Percentiles rank a stretch among this genome's conserved stretches.
These are phyloP conservation scores for Parnassius apollo DNA, from an alignment of 2,888 invertebrate species.

Conservation along the genomic window DNA sequence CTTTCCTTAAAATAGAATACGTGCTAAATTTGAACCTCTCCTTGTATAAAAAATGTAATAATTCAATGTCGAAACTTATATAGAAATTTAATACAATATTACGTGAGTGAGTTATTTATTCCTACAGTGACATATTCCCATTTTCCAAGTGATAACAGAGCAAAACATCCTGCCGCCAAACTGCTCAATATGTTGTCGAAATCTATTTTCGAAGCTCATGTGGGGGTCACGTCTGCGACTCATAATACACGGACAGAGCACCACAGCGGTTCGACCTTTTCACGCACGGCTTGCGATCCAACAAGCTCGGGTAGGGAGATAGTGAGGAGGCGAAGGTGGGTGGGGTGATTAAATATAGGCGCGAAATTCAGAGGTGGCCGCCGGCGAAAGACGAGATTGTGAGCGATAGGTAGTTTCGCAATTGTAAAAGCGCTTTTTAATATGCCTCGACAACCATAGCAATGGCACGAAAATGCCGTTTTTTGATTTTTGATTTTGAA, in stretches of 20 bases:
- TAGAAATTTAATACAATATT: too few relatives aligned
- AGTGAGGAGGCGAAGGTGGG: slow-evolving; percentile 13
- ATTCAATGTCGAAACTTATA: too few relatives aligned
- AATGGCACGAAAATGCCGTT: slow-evolving; percentile 1
- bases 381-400: slow-evolving; percentile 30
- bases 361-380: slow-evolving; percentile 34
- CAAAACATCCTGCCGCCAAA: slow-evolving; percentile 24
- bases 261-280: slow-evolving; percentile 50
- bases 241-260: slow-evolving; percentile 19
- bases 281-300: slow-evolving; percentile 56
- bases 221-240: slow-evolving; percentile 24
- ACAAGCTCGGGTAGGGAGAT: slow-evolving; percentile 41
- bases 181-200: slow-evolving; percentile 33
- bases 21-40: too few relatives aligned
- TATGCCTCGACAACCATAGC: slow-evolving; percentile 9
- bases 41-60: too few relatives aligned
- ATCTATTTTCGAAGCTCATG: slow-evolving; percentile 34
- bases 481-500: slow-evolving; percentile 1
- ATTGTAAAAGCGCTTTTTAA: slow-evolving; percentile 21
- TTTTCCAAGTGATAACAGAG: slow-evolving; percentile 22
- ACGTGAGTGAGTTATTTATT: background rate
- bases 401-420: slow-evolving; percentile 28
- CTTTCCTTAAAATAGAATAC: too few relatives aligned
- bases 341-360: slow-evolving; percentile 34
- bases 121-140: slow-evolving; percentile 7